phyloP scores from a whole-genome alignment of 2,113 vertebrate species.

The Phrynocephalus versicolor region DNA sequence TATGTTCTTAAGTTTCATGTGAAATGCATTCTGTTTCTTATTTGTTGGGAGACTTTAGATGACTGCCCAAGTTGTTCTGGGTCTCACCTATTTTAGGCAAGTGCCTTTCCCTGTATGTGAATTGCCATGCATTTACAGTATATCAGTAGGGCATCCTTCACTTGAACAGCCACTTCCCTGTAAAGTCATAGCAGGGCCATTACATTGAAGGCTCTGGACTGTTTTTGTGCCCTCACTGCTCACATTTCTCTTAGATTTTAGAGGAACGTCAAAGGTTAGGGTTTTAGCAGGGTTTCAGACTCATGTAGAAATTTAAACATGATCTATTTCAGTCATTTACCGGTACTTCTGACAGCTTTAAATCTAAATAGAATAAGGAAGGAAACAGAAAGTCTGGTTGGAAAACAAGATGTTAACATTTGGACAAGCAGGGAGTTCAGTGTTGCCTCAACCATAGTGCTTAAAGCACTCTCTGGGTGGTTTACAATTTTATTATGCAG shows the following conservation, averaged over 20 bases:
- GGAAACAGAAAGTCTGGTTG: background rate
- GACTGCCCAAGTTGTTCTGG: background rate
- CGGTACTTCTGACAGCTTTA: background rate
- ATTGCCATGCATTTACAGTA: background rate
- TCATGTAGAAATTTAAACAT: background rate
- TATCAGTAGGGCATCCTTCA: background rate
- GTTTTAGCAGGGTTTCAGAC: background rate
- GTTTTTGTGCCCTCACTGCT: background rate
- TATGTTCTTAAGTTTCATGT: background rate
- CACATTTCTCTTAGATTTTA: background rate
- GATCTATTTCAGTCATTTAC: background rate
- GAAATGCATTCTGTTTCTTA: background rate
- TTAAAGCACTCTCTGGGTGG: too few relatives aligned
- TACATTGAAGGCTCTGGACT: background rate
- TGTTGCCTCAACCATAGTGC: too few relatives aligned
- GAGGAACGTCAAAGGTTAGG: background rate
- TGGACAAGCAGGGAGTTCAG: too few relatives aligned
- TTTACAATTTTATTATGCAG: too few relatives aligned
- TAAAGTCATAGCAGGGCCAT: background rate
- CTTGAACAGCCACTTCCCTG: background rate
- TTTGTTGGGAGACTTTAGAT: background rate
- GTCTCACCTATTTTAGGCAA: background rate
- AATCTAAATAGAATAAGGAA: background rate
- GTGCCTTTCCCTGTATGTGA: background rate
- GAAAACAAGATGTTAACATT: background rate